Conservation (phyloP, 2,797 vertebrate genomes). For the Otolemur crassicaudatus region DNA sequence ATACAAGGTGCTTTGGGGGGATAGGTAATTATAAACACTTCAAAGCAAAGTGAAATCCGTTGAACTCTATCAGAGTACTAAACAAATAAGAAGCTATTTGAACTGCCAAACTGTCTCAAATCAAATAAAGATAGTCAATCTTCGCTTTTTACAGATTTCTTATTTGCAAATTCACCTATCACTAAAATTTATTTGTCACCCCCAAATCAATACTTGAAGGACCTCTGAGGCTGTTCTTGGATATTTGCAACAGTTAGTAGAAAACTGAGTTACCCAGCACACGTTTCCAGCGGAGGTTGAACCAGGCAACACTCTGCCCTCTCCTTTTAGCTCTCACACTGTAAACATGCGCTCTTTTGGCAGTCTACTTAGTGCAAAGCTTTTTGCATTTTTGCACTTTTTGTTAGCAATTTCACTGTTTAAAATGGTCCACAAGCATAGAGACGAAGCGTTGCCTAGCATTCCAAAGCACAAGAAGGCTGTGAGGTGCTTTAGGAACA, state of each 20-base stretch:
- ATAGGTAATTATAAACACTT: conserved; percentile 27
- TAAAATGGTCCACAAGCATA: neutral
- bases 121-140: neutral
- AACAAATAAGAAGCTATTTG: neutral
- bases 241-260: neutral
- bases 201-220: neutral
- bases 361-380: neutral
- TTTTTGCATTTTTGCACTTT: neutral
- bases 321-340: neutral
- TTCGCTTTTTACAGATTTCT: neutral
- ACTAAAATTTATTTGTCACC: neutral
- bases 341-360: neutral
- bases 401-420: neutral
- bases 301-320: neutral
- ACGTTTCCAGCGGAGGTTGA: neutral
- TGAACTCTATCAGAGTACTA: neutral
- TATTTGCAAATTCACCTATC: neutral
- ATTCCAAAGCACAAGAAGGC: neutral
- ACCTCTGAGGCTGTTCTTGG: neutral
- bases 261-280: neutral
- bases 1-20: neutral
- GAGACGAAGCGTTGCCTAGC: neutral
- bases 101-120: conserved; percentile 46
- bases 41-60: conserved; percentile 29
- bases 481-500: neutral